Conservation (phyloP, 2,797 vertebrate genomes). For the Aphelocoma californica region DNA sequence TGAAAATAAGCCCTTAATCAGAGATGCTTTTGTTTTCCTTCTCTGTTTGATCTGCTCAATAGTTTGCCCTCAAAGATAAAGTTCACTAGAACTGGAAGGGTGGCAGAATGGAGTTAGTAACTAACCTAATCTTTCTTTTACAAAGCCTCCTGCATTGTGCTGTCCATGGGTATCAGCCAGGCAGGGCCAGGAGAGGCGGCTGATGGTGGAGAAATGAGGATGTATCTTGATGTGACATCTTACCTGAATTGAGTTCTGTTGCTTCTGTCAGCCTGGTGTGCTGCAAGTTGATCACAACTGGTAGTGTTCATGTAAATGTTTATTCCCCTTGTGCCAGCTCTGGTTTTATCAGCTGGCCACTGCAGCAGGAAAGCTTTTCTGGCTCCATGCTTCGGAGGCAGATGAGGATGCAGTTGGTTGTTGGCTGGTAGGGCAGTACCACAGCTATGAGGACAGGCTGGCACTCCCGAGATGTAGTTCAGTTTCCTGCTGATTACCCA, state of each 20-base stretch:
- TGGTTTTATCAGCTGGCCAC: not conserved
- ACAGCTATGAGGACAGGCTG: not conserved
- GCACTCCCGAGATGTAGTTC: not conserved
- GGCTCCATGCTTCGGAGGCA: not conserved
- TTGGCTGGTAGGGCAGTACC: not conserved
- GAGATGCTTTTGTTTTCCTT: not conserved
- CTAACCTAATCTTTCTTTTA: not conserved
- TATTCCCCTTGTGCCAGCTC: not conserved
- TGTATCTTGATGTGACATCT: accelerated
- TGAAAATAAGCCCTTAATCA: not conserved
- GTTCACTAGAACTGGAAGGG: not conserved
- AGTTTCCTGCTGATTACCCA: not conserved
- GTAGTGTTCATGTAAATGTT: not conserved
- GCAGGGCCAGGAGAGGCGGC: not conserved
- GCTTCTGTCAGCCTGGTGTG: not conserved
- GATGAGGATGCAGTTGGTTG: not conserved
- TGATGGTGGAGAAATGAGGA: not conserved
- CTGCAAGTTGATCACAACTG: not conserved
- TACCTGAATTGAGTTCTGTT: not conserved
- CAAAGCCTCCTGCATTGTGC: not conserved
- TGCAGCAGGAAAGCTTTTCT: not conserved
- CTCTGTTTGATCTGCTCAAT: not conserved
- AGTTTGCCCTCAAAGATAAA: not conserved
- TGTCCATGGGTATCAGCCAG: not conserved
- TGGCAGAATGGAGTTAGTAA: not conserved